Base-by-base conservation (phyloP, 2,797 vertebrate genomes). In the Hippoglossus hippoglossus region DNA sequence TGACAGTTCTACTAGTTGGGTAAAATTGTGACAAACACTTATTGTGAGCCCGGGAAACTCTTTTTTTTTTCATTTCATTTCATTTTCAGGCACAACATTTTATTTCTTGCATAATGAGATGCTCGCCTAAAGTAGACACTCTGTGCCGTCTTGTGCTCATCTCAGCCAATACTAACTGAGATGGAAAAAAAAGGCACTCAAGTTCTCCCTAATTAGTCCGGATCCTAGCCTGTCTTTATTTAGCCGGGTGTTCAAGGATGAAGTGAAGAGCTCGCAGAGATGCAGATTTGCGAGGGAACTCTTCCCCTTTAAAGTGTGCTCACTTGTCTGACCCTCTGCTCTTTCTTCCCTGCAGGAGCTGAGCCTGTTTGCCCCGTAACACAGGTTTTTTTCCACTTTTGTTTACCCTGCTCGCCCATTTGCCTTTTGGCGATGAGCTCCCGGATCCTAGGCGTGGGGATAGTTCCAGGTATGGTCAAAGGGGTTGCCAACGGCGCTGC, bases 11-110 rank as follows among this genome's bases (percentile, higher is more conserved):
- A 51, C 59, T 64, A 64, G 65, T 75, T 31, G 60, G 70, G 56
- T 70, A 61, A 71, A 83, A 77, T 46, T 79, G 80, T 65, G 63
- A 83, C 71, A 71, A 81, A 80, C 77, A 31, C 63, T 81, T 75
- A 65, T 52, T 26, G 61, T 11, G 63, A 67, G 41, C 50, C 63
- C 41, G 41, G 53, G 53, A 72, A 87, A 70, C 10, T 49, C 71
- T 26, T 4, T 28, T 26, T 6, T 28, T 31, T 9, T 31, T 2
- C 28, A 8, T 31, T 8, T 31, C 28, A 31, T 73, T 69, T 71
- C 19, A 75, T 74, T 74, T 69, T 47, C 68, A 66, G 56, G 67
- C 28, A 58, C 19, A 36, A 70, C 18, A 25, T 77, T 79, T 54
- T 19, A 49, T 76, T 68, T 66, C 22, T 5, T 19, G 51, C n/a